Base-by-base conservation (phyloP, 30 jellyfish, hydroid and myxozoan genomes). In the Aurelia sp. region DNA sequence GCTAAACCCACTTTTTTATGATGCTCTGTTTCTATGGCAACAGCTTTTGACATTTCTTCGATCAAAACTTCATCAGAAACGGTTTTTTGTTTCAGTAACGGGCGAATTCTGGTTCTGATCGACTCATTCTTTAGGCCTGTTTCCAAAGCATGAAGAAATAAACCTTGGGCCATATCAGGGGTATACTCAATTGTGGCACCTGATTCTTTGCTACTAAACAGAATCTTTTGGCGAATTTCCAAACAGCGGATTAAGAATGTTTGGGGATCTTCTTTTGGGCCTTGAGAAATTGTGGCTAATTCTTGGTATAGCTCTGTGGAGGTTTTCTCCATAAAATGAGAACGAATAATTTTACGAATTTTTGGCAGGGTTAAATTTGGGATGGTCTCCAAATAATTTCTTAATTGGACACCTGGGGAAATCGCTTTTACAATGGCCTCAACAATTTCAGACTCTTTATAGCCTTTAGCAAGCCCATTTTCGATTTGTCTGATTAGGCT, bases 81-180 rank as follows among this genome's bases (percentile, higher is more conserved):
- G 24, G 70, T 62, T 66, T 63, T 63, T 40, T 79, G 68, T 66
- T 79, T 41, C 67, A 57, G 47, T 35, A 74, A 50, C 61, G 80
- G 80, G 22, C 80, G 80, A 68, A 68, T 22, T 68, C 2, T 65
- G 8, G 76, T 65, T 24, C 61, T 68, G 5, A 68, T 68, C 4
- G 80, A 68, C 4, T 68, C 80, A 68, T 68, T 30, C 22, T 68
- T 68, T 68, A 68, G 58, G 18, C 73, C 73, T 52, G 86, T 75
- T 75, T 75, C 86, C 58, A 75, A 75, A 50, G 86, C 86, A 75
- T 75, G 86, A 53, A 75, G 86, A 57, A 75, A 55, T 55, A 75
- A 53, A 12, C 86, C 60, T 53, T 75, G 73, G 60, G 86, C 86
- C 86, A 75, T 75, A 52, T 75, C 86, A 51, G 60, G 86, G 47